Evolutionary conservation across 2,113 vertebrate species (phyloP), one percentile per base, ranked within the genome.

Genomic region (Varanus salvator): DNA sequence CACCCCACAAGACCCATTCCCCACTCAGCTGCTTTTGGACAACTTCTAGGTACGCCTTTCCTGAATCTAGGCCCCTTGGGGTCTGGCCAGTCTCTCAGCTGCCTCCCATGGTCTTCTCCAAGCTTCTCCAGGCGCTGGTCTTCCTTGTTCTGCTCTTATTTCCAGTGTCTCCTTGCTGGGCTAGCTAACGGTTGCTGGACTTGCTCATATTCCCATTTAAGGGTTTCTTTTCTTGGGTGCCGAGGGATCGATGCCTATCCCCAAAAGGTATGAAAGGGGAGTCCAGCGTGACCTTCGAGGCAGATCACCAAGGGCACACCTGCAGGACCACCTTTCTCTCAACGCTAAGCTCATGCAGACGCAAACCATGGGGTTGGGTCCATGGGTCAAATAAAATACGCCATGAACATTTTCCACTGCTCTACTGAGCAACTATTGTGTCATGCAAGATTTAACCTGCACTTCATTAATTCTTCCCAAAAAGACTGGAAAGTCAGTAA

Each of bases 401-500:
- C 57, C 21, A 27, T 25, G 81, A 60, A 81, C 15, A 48, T 66
- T 64, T 60, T 52, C 31, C 12, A 52, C 12, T 15, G 8, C 34
- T 64, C 57, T 83, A 38, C 81, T 14, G 57, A 64, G 19, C 64
- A 54, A 54, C 7, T 54, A 23, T 3, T 83, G 57, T 2, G 4
- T 23, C 57, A 60, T 64, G 80, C 57, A 60, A n/a, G 60, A 82
- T 21, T 66, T 64, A 57, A 83, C 27, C 4, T 50, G 17, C 31
- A 29, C 87, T 84, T 88, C 34, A 19, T 84, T 54, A 44, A 54
- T 68, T 87, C 54, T 82, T 94, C 86, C 66, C 78, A 68, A n/a
- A 76, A 5, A 83, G 3, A 44, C 38, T 1, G 38, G 38, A 44
- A 44, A 44, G 38, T 44, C 38, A 44, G 38, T 44, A 44, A 44